Conservation (phyloP, 2,113 vertebrate genomes). For the Triplophysa siluroides region DNA sequence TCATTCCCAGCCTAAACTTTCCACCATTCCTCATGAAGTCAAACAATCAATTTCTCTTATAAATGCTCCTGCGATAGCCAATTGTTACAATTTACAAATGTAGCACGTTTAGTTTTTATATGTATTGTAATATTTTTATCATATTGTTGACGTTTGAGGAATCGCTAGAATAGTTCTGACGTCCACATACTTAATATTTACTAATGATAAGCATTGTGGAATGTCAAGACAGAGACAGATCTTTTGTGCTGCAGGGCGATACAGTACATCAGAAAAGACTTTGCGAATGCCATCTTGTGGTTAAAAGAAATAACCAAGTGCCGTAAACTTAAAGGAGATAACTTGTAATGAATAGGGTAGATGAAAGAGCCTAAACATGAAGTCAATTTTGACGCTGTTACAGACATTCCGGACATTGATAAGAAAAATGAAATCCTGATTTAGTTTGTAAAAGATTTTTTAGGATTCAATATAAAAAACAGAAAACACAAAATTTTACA, state of each 20-base stretch:
- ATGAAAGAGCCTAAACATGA: neutral
- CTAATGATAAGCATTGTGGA: neutral
- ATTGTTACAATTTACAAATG: conserved; percentile 41
- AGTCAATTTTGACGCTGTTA: too few species aligned
- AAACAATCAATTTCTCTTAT: conserved; percentile 49
- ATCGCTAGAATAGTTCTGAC: neutral
- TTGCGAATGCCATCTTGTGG: conserved; percentile 54
- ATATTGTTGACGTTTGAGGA: neutral
- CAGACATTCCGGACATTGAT: too few species aligned
- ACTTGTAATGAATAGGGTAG: neutral
- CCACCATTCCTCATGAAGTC: conserved; percentile 34
- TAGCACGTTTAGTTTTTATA: neutral
- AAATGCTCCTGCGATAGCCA: conserved; percentile 35
- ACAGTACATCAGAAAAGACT: neutral
- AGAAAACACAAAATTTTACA: too few species aligned
- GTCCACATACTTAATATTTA: neutral
- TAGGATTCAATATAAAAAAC: too few species aligned
- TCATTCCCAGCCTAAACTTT: conserved; percentile 51
- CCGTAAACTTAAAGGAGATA: neutral
- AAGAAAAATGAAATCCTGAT: too few species aligned
- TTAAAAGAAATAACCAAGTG: conserved; percentile 36
- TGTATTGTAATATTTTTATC: conserved; percentile 10
- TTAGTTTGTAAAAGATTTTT: too few species aligned
- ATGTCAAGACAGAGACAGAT: neutral
- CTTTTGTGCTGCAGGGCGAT: neutral